phyloP scores from a whole-genome alignment of 2,113 vertebrate species.

The Mustela lutreola region DNA sequence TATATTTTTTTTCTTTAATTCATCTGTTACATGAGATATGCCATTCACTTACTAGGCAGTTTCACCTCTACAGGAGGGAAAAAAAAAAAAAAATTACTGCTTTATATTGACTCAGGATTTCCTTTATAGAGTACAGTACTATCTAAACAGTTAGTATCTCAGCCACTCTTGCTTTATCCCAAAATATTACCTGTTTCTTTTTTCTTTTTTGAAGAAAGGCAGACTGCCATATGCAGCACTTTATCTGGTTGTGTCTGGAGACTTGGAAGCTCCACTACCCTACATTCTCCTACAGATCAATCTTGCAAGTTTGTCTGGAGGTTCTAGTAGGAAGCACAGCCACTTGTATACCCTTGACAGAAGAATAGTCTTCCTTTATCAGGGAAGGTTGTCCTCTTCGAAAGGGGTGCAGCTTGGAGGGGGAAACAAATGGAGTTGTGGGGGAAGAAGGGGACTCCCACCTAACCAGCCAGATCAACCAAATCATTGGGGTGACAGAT shows the following conservation, averaged over 20 bases:
- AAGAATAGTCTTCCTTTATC: not conserved
- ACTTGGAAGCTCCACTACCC: not conserved
- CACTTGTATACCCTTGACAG: not conserved
- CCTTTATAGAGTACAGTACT: not conserved
- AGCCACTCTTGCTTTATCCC: not conserved
- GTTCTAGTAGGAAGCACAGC: not conserved
- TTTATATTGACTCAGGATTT: not conserved
- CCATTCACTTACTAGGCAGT: not conserved
- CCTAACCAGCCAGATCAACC: not conserved
- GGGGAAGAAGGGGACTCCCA: not conserved
- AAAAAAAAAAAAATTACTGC: not conserved
- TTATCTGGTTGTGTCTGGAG: not conserved
- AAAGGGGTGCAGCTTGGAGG: not conserved
- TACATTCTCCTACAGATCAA: not conserved
- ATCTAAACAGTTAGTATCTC: not conserved
- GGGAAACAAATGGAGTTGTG: not conserved
- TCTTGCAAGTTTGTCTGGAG: not conserved
- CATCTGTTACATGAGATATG: not conserved
- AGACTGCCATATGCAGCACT: not conserved
- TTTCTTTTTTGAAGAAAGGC: not conserved
- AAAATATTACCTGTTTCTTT: not conserved
- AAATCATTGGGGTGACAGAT: not conserved
- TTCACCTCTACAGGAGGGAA: not conserved
- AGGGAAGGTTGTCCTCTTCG: not conserved
- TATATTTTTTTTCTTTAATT: not conserved